These are phyloP conservation scores for Diaperis boleti DNA, from an alignment of 2,888 invertebrate genomes.

Conservation along the genomic window DNA sequence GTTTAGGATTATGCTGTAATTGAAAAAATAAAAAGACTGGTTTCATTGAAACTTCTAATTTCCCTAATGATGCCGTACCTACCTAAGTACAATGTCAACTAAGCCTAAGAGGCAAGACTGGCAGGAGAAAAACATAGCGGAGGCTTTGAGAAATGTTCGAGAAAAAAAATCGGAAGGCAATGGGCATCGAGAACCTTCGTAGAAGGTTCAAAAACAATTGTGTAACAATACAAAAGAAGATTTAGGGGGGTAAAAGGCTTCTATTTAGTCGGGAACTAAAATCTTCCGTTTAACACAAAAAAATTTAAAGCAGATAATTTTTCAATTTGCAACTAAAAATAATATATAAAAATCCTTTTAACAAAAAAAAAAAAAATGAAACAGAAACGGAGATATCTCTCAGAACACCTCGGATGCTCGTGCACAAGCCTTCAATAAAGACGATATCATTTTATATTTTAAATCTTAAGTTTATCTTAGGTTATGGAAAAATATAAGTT, in stretches of 20 bases:
- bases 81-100: background rate
- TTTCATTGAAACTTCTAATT: conserved; percentile 1
- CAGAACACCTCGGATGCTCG: conserved; percentile 13
- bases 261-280: background rate
- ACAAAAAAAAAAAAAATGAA: conserved; percentile 1
- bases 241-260: background rate
- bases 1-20: conserved; percentile 5
- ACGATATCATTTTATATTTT: conserved; percentile 35
- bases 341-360: background rate
- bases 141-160: conserved; percentile 1
- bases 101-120: background rate
- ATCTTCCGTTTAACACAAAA: background rate
- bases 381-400: conserved; percentile 11
- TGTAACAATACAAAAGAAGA: conserved; percentile 1
- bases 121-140: background rate
- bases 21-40: background rate
- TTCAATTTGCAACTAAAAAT: conserved; percentile 6
- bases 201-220: background rate
- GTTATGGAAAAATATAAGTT: conserved; percentile 38
- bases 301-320: background rate
- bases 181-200: background rate
- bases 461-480: conserved; percentile 9
- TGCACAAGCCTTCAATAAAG: conserved; percentile 39
- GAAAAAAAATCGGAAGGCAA: background rate
- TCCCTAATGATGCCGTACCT: background rate